Base-by-base conservation (phyloP, 2,113 vertebrate genomes). In the Xenus cinereus region DNA sequence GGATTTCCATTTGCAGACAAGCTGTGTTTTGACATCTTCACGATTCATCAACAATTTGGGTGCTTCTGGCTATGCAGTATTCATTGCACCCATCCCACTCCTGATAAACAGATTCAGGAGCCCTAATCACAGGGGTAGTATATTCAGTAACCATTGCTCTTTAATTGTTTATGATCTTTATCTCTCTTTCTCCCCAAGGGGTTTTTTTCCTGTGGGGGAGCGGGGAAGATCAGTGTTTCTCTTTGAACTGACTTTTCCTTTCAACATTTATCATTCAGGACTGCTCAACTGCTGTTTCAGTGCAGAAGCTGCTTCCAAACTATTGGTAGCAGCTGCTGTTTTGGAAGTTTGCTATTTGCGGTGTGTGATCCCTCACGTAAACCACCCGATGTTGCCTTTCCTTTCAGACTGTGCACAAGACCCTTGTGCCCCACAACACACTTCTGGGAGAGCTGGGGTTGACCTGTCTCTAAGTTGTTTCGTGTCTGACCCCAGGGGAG, bases 241-340 rank as follows among this genome's bases (percentile, higher is more conserved):
- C 88, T 97, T 94, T 94, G 92, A 96, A 92, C 86, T 89, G 92
- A 78, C 84, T 96, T 96, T 93, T 96, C 83, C 80, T 95, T 93
- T 95, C 94, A 87, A 63, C 66, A 19, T 93, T 88, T 89, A 56
- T 81, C 77, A 68, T 81, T 87, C 32, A 0, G 35, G 73, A 53
- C 62, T n/a, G 35, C 27, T 89, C 43, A 82, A 96, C 77, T 41
- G 24, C 69, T 54, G 27, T 79, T 95, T 69, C 71, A 57, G 57
- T 57, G 81, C 78, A 94, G 84, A 92, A 82, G 56, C 73, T 13
- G 1, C 57, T 89, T 78, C 64, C 50, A 88, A 81, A 50, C 41
- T 80, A 24, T 79, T 87, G 56, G 87, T 63, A 80, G 67, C 68
- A 80, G 74, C 50, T 86, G 91, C 53, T 64, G 69, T 71, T 79